Evolutionary conservation across 2,113 vertebrate species (phyloP), one percentile per base, ranked within the genome.

Genomic region (Lagenorhynchus albirostris): DNA sequence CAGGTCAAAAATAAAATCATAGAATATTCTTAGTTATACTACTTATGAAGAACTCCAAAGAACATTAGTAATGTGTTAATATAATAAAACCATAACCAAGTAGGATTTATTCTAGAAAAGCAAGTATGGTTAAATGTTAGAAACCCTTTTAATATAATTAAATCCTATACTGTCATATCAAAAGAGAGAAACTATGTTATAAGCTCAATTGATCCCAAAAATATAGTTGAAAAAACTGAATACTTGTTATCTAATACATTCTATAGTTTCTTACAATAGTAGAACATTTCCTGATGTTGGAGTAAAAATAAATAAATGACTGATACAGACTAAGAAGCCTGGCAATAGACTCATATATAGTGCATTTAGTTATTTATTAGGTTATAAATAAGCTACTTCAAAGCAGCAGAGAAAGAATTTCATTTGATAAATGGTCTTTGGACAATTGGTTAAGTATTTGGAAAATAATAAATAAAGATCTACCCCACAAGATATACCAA

Each of bases 81-180:
- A 60, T 31, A 77, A 63, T 53, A 95, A 89, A 60, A 80, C 9
- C 6, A 81, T 84, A 80, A 83, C 12, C 9, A 74, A 20, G 25
- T 81, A 89, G n/a, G 15, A 95, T 68, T 89, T 92, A 81, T 80
- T 89, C 33, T 68, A 94, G n/a, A 36, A 91, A 77, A 89, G 23
- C 6, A 84, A 88, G 2, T n/a, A 58, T 68, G 41, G 8, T 94
- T 41, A 93, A 76, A 79, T 85, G 18, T 80, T 89, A 95, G 38
- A 94, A 89, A 86, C 2, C 8, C 6, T 95, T 81, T 47, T 65
- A 62, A 79, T 73, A 67, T 41, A 89, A 60, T 70, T 36, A 80
- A 77, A 50, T 50, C 29, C 1, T 76, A 47, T 73, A 77, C 2
- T 68, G 4, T 25, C 38, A 94, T 67, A 41, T 79, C 38, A 71